Evolutionary conservation across 2,888 invertebrate species (phyloP).

Genomic region (Byasa hedistus): DNA sequence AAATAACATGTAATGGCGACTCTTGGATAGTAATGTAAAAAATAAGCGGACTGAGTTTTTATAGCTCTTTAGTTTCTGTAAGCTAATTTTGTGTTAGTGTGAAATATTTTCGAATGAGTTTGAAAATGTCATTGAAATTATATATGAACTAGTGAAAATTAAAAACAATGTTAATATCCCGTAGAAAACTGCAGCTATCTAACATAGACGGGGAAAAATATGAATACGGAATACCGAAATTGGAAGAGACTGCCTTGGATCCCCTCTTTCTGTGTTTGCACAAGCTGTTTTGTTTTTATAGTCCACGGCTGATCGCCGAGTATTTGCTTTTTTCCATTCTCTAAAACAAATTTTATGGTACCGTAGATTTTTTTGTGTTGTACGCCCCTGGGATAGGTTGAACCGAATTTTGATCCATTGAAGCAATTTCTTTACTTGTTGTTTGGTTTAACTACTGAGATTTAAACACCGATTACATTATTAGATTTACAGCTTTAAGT

Average conservation of each 20-base stretch:
- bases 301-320: conserved; percentile 45
- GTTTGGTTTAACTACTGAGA: no score
- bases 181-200: neutral
- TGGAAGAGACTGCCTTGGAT: conserved; percentile 45
- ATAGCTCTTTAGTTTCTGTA: no score
- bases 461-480: neutral
- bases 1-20: no score
- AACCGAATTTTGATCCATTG: neutral
- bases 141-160: neutral
- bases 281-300: conserved; percentile 53
- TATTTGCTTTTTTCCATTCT: conserved; percentile 50
- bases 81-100: no score
- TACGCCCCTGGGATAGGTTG: neutral
- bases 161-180: neutral
- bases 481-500: neutral
- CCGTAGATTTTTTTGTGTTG: neutral
- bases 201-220: neutral
- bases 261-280: conserved; percentile 49
- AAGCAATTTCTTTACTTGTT: neutral
- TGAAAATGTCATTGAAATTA: neutral
- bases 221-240: conserved; percentile 41
- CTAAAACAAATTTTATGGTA: conserved; percentile 43
- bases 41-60: no score
- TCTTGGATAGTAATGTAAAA: no score
- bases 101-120: no score